These are phyloP conservation scores for Hemibates koningsi DNA, from an alignment of 2,113 vertebrate species.

Conservation along the genomic window DNA sequence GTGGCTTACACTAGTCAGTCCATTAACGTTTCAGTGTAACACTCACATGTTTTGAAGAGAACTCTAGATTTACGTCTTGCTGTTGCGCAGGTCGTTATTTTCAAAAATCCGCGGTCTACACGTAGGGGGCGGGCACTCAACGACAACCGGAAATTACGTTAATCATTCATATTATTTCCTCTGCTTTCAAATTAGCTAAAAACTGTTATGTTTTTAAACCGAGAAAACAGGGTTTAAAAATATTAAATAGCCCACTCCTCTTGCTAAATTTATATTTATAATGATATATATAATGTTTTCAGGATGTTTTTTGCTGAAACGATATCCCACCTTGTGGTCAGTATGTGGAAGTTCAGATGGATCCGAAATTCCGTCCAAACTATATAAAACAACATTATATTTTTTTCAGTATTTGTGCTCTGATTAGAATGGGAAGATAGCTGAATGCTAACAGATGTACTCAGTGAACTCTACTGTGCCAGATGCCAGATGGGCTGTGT, in stretches of 20 bases:
- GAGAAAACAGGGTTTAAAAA: background rate
- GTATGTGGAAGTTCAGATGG: background rate
- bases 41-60: background rate
- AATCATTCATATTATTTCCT: background rate
- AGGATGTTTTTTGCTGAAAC: background rate
- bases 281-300: background rate
- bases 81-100: background rate
- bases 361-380: background rate
- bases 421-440: background rate
- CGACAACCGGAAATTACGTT: slow-evolving; percentile 22
- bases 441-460: background rate
- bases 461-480: background rate
- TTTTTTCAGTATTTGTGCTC: background rate
- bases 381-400: background rate
- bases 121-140: background rate
- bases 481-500: slow-evolving; percentile 18
- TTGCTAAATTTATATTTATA: background rate
- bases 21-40: rapidly evolving
- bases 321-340: slow-evolving; percentile 34
- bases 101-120: slow-evolving; percentile 50
- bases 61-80: background rate
- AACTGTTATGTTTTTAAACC: background rate
- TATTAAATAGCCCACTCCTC: background rate
- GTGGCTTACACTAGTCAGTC: rapidly evolving
- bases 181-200: background rate